Conservation (phyloP, 2,888 invertebrate genomes). For the Miltochrista miniata region DNA sequence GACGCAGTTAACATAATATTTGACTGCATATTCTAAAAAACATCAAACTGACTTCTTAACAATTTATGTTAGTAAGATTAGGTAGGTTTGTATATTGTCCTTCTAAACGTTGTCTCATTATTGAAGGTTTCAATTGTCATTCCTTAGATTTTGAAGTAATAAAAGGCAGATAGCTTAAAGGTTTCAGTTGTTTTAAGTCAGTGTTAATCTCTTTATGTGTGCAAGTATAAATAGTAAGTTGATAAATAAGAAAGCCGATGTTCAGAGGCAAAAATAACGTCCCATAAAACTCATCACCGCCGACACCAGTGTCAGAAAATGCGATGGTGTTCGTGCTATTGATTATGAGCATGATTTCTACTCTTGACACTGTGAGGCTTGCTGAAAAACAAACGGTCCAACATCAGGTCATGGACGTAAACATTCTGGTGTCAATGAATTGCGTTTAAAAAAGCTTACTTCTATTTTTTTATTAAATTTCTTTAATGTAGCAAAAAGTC, state of each 20-base stretch:
- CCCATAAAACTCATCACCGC: conserved; percentile 51
- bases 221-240: conserved; percentile 58
- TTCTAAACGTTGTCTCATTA: too few relatives aligned
- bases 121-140: too few relatives aligned
- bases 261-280: conserved; percentile 56
- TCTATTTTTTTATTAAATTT: too few relatives aligned
- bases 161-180: conserved; percentile 20
- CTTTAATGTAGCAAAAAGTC: too few relatives aligned
- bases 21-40: too few relatives aligned
- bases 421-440: too few relatives aligned
- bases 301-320: conserved; percentile 56
- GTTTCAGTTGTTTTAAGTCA: not conserved
- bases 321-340: conserved; percentile 64
- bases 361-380: conserved; percentile 46
- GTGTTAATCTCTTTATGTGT: not conserved
- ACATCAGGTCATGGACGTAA: too few relatives aligned
- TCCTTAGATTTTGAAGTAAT: not conserved
- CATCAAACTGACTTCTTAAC: too few relatives aligned
- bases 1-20: too few relatives aligned
- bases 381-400: conserved; percentile 23
- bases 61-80: too few relatives aligned
- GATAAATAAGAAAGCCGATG: conserved; percentile 53
- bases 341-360: conserved; percentile 58
- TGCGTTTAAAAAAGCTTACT: too few relatives aligned
- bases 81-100: too few relatives aligned